Conservation (phyloP, 2,113 vertebrate species). For the Coturnix japonica region DNA sequence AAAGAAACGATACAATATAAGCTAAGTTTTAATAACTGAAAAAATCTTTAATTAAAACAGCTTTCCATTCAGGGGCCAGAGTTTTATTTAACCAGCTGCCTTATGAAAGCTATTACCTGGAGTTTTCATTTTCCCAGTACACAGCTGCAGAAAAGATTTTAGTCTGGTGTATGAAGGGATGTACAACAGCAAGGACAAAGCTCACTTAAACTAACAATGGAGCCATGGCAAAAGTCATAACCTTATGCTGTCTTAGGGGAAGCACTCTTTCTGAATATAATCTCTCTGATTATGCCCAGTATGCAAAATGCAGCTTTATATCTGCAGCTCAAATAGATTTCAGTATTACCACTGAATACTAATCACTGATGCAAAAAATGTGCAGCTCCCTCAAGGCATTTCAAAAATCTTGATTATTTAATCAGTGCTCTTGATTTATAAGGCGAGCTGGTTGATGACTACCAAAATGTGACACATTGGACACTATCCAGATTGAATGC, state of each 20-base stretch:
- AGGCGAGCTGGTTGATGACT: constrained; percentile 80
- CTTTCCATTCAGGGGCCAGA: constrained; percentile 4
- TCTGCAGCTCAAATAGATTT: constrained; percentile 68
- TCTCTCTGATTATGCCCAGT: constrained; percentile 59
- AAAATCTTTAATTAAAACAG: constrained; percentile 49
- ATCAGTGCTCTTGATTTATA: constrained; percentile 84
- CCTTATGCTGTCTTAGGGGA: constrained; percentile 65
- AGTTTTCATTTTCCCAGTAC: constrained; percentile 54
- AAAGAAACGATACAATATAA: constrained; percentile 36
- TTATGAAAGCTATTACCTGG: constrained; percentile 53
- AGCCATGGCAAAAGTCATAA: constrained; percentile 59
- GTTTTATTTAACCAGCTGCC: constrained; percentile 61
- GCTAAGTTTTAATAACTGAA: constrained; percentile 58
- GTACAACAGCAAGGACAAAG: constrained; percentile 59
- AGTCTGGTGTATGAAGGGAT: constrained; percentile 66
- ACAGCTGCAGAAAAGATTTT: constrained; percentile 64
- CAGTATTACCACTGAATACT: constrained; percentile 65
- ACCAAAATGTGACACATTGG: constrained; percentile 82
- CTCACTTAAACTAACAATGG: constrained; percentile 56
- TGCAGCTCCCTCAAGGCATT: constrained; percentile 76
- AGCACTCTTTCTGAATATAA: constrained; percentile 52
- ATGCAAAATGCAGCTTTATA: constrained; percentile 70
- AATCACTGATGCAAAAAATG: constrained; percentile 78
- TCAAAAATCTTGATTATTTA: constrained; percentile 87
- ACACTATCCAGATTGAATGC: constrained; percentile 83